Conservation (phyloP, 2,797 vertebrate genomes). For the Enteromius viviparus region DNA sequence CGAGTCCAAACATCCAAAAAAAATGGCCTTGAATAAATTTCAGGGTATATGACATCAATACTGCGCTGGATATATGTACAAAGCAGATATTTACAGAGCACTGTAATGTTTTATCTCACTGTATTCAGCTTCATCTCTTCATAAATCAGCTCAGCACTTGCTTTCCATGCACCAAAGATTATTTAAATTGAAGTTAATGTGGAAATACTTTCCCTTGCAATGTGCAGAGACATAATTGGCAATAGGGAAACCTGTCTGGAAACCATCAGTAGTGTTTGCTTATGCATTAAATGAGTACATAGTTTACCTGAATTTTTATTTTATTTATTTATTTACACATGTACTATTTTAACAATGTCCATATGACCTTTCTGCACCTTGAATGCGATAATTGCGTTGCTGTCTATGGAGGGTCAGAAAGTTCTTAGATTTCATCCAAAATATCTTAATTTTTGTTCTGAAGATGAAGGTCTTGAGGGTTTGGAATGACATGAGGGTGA, state of each 20-base stretch:
- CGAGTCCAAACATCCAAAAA: conserved; percentile 27
- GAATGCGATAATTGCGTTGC: neutral
- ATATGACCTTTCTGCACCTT: neutral
- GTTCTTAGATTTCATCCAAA: neutral
- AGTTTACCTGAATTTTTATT: neutral
- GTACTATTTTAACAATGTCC: neutral
- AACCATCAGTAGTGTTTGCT: neutral
- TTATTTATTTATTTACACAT: too few species aligned
- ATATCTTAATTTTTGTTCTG: neutral
- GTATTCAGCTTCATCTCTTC: neutral
- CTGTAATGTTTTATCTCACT: neutral
- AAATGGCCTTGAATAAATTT: conserved; percentile 44
- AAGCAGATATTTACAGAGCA: conserved; percentile 19
- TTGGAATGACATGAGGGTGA: neutral
- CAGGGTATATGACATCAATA: neutral
- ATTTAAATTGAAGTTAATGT: neutral
- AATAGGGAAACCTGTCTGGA: neutral
- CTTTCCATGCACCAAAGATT: neutral
- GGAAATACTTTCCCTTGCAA: neutral
- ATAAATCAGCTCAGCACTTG: neutral
- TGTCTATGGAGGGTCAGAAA: neutral
- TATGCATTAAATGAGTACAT: neutral
- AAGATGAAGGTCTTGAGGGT: neutral
- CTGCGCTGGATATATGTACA: conserved; percentile 28
- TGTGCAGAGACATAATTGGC: neutral